Percentiles rank a stretch among this genome's conserved stretches.
Conservation (phyloP, 2,113 vertebrate species). For the Noctilio leporinus region DNA sequence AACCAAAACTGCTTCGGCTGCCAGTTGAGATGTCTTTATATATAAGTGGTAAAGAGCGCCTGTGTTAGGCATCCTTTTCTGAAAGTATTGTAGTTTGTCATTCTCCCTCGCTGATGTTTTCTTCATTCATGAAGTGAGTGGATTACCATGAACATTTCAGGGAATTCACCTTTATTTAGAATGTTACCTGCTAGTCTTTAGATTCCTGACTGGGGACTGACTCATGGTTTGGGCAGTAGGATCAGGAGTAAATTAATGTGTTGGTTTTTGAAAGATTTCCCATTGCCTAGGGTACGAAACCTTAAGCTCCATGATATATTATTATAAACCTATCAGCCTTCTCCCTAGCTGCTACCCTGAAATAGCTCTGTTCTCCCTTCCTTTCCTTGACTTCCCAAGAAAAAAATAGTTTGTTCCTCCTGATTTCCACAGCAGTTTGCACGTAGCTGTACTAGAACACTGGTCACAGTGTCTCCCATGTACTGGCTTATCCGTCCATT, state of each 20-base stretch:
- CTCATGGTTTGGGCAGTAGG: not conserved
- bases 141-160: not conserved
- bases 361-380: not conserved
- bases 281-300: not conserved
- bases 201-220: not conserved
- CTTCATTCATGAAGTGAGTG: not conserved
- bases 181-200: not conserved
- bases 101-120: not conserved
- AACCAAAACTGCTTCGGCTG: not conserved
- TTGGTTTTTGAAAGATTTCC: not conserved
- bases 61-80: not conserved
- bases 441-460: accelerated
- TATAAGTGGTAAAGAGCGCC: too few relatives aligned
- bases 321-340: not conserved
- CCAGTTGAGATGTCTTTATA: not conserved
- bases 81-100: not conserved
- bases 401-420: not conserved
- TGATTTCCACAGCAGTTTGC: not conserved
- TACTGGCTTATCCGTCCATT: not conserved
- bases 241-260: not conserved
- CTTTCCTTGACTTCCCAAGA: not conserved
- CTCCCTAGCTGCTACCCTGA: not conserved
- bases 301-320: not conserved
- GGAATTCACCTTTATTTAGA: not conserved
- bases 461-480: not conserved